These are phyloP conservation scores for Agrotis ipsilon DNA, from an alignment of 2,888 invertebrate species.

Conservation along the genomic window DNA sequence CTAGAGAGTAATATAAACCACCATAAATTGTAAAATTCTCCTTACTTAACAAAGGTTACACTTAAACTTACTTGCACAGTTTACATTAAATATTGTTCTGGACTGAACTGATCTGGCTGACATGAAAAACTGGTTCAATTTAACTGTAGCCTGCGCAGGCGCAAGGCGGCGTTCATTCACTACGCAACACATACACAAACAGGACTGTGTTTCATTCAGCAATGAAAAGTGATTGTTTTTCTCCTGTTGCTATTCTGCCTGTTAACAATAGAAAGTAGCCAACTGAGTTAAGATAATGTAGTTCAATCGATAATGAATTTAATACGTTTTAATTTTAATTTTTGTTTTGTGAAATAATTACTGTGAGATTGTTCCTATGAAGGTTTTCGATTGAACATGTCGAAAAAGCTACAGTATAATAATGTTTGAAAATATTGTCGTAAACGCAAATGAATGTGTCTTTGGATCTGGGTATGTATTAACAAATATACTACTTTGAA, in stretches of 20 bases:
- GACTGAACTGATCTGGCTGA: too few species aligned
- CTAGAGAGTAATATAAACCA: too few species aligned
- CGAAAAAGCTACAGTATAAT: not conserved
- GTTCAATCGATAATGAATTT: not conserved
- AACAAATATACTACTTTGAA: not conserved
- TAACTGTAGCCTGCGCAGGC: not conserved
- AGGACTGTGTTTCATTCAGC: too few species aligned
- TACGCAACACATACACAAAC: not conserved
- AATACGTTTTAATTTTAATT: not conserved
- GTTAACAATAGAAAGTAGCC: slow-evolving; percentile 37
- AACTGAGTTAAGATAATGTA: slow-evolving; percentile 25
- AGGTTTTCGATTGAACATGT: not conserved
- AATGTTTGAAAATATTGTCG: not conserved
- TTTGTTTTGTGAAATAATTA: not conserved
- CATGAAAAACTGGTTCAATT: too few species aligned
- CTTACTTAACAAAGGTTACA: too few species aligned
- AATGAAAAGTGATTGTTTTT: too few species aligned
- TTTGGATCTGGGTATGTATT: not conserved
- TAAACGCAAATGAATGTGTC: not conserved
- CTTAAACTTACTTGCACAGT: too few species aligned
- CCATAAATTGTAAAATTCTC: too few species aligned
- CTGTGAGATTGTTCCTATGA: not conserved
- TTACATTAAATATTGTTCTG: too few species aligned
- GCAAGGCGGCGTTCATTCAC: not conserved
- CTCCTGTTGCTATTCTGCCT: slow-evolving; percentile 3